Percentiles rank a stretch among this genome's conserved stretches.
Conservation (phyloP, 2,797 vertebrate species). For the Thaleichthys pacificus region DNA sequence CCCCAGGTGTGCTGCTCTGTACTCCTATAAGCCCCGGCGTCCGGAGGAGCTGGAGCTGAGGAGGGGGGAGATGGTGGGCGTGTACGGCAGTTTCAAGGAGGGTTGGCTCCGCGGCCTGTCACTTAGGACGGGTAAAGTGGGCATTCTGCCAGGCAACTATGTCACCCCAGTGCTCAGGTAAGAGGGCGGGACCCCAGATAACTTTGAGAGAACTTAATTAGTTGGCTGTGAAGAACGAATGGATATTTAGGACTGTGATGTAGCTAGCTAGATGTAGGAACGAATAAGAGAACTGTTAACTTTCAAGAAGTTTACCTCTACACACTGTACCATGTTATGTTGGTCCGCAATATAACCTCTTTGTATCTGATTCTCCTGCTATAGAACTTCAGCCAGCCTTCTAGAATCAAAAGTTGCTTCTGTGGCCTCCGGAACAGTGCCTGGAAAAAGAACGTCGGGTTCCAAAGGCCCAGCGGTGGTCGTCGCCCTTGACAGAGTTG, state of each 20-base stretch:
- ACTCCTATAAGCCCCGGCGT: slow-evolving; percentile 81
- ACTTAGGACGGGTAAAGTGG: slow-evolving; percentile 88
- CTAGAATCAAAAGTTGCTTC: slow-evolving; percentile 80
- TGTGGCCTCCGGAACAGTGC: slow-evolving; percentile 65
- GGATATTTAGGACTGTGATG: too few species aligned
- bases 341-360: neutral
- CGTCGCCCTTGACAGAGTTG: slow-evolving; percentile 83
- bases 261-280: slow-evolving; percentile 7
- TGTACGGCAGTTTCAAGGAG: slow-evolving; percentile 88
- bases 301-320: neutral
- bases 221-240: slow-evolving; percentile 35
- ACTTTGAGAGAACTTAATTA: neutral
- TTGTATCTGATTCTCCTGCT: slow-evolving; percentile 28
- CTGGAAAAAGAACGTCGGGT: slow-evolving; percentile 67
- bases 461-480: slow-evolving; percentile 76
- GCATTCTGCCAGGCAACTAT: slow-evolving; percentile 89
- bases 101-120: slow-evolving; percentile 93
- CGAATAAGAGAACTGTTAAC: too few species aligned
- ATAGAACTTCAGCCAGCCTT: slow-evolving; percentile 85
- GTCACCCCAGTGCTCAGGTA: slow-evolving; percentile 91
- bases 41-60: slow-evolving; percentile 89
- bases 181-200: slow-evolving; percentile 38
- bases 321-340: neutral
- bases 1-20: slow-evolving; percentile 86
- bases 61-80: slow-evolving; percentile 91